Evolutionary conservation across 2,888 invertebrate genomes (phyloP), one percentile per base, ranked within the genome.

Genomic region (Leucozona laternaria): DNA sequence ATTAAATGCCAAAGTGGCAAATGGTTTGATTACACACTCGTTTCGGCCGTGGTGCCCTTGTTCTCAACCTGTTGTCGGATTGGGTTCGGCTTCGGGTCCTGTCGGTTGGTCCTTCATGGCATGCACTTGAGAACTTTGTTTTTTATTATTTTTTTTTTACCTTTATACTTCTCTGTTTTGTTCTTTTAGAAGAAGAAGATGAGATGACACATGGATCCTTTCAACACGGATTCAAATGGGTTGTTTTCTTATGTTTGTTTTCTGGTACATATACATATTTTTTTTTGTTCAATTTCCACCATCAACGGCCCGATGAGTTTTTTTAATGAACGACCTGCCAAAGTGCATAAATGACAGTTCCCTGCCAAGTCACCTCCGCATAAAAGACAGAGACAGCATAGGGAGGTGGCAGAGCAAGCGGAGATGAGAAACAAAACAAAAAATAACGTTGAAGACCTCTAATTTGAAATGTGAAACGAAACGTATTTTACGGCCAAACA

Each of bases 1-100:
- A 86, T 86, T 78, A 86, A 86, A 86, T 75, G 73, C 86, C 86
- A 82, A 82, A 86, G 86, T 86, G 86, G 86, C 82, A 86, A 86
- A 82, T 82, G 86, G 82, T 78, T 86, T 86, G 81, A 82, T 86
- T 86, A 86, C 85, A 86, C 85, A 86, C 78, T 86, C 72, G 72
- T 77, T 62, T 76, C 60, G 77, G 28, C 20, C 22, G 25, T 66
- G 50, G 15, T 20, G 13, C n/a, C 34, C 34, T 45, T 75, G 53
- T 53, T 55, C 48, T 78, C 50, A 81, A 86, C 78, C 82, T 78
- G 86, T 78, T 82, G 81, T 78, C 62, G 37, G 50, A 50, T 72
- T 53, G 25, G 53, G 25, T 53, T 25, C 48, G 8, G 17, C 48
- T 48, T 48, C 25, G 28, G 53, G 53, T 53, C 53, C 25, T 75